Evolutionary conservation across 2,888 invertebrate species (phyloP).

Genomic region (Pycnomerus fuliginosus): DNA sequence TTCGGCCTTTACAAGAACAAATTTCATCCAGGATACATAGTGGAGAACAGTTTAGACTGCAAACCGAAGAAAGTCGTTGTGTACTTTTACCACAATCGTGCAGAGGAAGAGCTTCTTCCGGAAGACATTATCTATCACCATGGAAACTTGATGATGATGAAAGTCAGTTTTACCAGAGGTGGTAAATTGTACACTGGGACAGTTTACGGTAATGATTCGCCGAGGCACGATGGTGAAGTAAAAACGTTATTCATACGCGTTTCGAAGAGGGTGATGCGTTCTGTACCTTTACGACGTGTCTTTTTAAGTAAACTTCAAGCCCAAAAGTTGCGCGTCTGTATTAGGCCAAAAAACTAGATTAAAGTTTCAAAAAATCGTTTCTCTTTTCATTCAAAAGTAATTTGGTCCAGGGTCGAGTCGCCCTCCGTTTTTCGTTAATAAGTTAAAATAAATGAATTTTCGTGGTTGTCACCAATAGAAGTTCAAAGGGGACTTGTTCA

Average conservation of each 20-base stretch:
- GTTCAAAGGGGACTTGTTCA: slow-evolving; percentile 19
- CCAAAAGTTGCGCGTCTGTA: slow-evolving; percentile 2
- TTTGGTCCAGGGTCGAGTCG: not conserved
- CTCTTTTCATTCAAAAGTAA: not conserved
- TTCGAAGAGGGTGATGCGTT: slow-evolving; percentile 3
- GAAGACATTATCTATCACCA: slow-evolving; percentile 23
- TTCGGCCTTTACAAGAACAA: too few relatives aligned
- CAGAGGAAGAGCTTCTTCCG: too few relatives aligned
- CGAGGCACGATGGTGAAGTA: slow-evolving; percentile 12
- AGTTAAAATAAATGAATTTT: slow-evolving; percentile 12
- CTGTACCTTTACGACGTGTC: slow-evolving; percentile 7
- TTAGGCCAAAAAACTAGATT: not conserved
- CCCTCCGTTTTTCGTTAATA: not conserved
- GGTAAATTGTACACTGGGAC: slow-evolving; percentile 8
- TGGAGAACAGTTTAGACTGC: too few relatives aligned
- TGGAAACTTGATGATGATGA: slow-evolving; percentile 22
- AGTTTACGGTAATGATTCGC: slow-evolving; percentile 22
- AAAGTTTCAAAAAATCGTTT: not conserved
- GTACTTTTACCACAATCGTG: too few relatives aligned
- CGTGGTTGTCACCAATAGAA: slow-evolving; percentile 10
- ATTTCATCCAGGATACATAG: too few relatives aligned
- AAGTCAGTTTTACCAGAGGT: slow-evolving; percentile 7
- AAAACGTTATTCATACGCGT: slow-evolving; percentile 13
- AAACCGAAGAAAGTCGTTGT: too few relatives aligned
- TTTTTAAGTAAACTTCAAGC: slow-evolving; percentile 13